A percentile compares a stretch with the other conserved stretches of the same genome.
Conservation (phyloP, 2,113 vertebrate species). For the Mobula birostris region DNA sequence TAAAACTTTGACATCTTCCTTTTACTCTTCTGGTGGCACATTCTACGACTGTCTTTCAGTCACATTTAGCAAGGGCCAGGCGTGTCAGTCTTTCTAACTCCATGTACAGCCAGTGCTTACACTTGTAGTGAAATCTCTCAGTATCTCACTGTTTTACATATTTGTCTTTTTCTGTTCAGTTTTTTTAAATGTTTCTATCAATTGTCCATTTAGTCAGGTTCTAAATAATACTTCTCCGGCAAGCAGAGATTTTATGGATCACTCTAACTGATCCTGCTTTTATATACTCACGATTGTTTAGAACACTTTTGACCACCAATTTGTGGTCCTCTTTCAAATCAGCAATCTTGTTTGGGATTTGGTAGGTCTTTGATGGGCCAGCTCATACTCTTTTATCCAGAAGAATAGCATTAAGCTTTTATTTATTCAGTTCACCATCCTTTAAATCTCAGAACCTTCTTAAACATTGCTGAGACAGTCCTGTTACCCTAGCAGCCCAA, state of each 20-base stretch:
- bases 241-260: background rate
- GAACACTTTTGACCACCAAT: background rate
- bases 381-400: background rate
- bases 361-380: background rate
- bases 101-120: background rate
- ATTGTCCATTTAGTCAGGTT: background rate
- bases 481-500: background rate
- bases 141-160: background rate
- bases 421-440: background rate
- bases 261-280: background rate
- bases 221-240: background rate
- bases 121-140: background rate
- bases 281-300: background rate
- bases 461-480: background rate
- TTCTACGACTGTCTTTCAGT: background rate
- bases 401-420: background rate
- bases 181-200: too few species aligned
- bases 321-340: background rate
- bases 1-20: background rate
- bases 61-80: background rate
- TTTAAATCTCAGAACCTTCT: background rate
- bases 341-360: background rate
- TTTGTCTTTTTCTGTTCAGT: background rate
- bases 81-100: background rate
- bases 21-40: background rate